phyloP scores from a whole-genome alignment of 2,797 vertebrate genomes.

The Buceros bicornis region DNA sequence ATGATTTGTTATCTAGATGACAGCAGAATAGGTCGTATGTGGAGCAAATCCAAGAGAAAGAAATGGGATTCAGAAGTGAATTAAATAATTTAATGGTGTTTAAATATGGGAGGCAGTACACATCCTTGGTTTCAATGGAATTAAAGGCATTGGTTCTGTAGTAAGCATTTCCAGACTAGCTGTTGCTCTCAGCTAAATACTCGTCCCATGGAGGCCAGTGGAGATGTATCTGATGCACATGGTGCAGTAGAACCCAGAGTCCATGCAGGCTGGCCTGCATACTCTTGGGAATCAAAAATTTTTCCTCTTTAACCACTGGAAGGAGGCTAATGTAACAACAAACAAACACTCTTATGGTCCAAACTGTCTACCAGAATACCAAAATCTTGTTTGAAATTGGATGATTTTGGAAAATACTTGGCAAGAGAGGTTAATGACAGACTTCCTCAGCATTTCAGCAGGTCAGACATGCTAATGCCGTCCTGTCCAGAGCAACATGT shows the following conservation, averaged over 20 bases:
- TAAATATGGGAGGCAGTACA: neutral
- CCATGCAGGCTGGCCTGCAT: neutral
- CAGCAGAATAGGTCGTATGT: neutral
- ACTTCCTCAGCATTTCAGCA: neutral
- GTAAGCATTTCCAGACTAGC: neutral
- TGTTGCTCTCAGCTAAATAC: neutral
- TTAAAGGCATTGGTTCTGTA: neutral
- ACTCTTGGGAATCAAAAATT: neutral
- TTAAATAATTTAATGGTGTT: conserved; percentile 17
- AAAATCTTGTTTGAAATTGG: neutral
- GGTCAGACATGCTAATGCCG: neutral
- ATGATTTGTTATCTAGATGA: conserved; percentile 8
- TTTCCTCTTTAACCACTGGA: neutral
- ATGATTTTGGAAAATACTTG: neutral
- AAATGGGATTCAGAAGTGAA: conserved; percentile 33
- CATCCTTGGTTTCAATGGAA: neutral
- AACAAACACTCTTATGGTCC: neutral
- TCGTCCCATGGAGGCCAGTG: neutral
- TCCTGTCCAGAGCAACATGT: neutral
- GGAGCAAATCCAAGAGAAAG: conserved; percentile 31
- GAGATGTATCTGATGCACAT: neutral
- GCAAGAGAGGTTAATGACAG: neutral
- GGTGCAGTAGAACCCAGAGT: neutral
- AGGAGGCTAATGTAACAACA: neutral
- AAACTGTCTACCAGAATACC: neutral